These are phyloP conservation scores for Creontiades dilutus DNA, from an alignment of 2,888 invertebrate species.

Conservation along the genomic window DNA sequence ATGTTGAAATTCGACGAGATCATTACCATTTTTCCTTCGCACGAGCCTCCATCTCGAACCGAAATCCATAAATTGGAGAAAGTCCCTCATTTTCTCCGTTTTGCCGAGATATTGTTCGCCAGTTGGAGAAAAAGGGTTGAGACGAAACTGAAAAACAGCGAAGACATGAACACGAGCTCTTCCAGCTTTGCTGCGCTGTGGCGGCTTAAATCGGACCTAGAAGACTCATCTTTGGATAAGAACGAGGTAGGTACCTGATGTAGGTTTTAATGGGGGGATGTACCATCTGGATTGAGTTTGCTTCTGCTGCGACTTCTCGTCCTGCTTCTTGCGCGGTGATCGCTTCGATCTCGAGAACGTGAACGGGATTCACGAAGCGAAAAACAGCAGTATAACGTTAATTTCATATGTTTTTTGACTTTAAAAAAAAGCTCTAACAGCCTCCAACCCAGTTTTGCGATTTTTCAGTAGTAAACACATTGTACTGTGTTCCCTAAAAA, in stretches of 20 bases:
- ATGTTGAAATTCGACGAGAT: conserved; percentile 52
- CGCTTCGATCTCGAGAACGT: no score
- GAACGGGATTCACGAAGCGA: no score
- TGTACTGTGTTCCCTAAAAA: no score
- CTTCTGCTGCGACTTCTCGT: no score
- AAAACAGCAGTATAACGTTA: no score
- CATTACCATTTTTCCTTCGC: not conserved
- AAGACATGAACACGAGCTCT: not conserved
- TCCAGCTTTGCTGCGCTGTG: not conserved
- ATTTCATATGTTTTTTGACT: no score
- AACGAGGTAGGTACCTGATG: not conserved
- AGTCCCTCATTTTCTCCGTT: conserved; percentile 47
- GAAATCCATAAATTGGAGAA: conserved; percentile 41
- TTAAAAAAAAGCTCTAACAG: no score
- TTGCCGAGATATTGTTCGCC: conserved; percentile 18
- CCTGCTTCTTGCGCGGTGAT: no score
- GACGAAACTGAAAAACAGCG: not conserved
- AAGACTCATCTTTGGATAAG: not conserved
- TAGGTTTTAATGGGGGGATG: no score
- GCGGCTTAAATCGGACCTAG: not conserved
- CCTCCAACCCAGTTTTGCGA: no score
- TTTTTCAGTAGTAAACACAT: no score
- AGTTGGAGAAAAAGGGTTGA: not conserved
- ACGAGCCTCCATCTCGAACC: not conserved
- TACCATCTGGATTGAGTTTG: no score